phyloP scores from a whole-genome alignment of 1,140 invertebrate genomes.

The Amyelois transitella region DNA sequence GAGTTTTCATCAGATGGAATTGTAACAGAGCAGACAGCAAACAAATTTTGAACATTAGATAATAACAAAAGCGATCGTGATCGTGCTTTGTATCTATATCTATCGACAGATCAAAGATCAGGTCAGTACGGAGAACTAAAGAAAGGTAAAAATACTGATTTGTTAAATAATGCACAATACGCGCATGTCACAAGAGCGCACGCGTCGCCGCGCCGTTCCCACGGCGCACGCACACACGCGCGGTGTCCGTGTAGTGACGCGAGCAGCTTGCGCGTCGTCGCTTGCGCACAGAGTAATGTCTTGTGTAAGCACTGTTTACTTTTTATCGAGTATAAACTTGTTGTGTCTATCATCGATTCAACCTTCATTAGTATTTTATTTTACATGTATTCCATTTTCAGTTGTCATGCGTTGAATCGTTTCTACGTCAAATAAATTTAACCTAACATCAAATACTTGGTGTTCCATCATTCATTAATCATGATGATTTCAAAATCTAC shows the following conservation, averaged over 20 bases:
- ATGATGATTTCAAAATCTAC: too few species aligned
- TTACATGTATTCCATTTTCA: not conserved
- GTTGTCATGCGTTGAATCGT: not conserved
- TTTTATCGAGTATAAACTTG: conserved; percentile 12
- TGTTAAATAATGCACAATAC: conserved; percentile 61
- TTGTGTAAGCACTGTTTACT: not conserved
- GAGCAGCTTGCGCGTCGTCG: conserved; percentile 22
- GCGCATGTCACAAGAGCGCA: conserved; percentile 55
- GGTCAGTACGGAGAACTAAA: not conserved
- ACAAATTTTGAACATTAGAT: not conserved
- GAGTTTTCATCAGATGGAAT: too few species aligned
- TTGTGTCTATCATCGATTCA: conserved; percentile 9
- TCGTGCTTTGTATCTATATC: not conserved
- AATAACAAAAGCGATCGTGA: not conserved
- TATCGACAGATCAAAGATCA: not conserved
- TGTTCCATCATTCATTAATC: too few species aligned
- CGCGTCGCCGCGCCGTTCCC: conserved; percentile 59
- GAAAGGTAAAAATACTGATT: conserved; percentile 38
- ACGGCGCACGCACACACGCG: conserved; percentile 56
- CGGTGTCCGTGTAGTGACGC: conserved; percentile 23
- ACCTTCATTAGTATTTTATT: not conserved
- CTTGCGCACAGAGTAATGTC: conserved; percentile 36
- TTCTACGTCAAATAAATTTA: too few species aligned
- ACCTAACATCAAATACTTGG: too few species aligned
- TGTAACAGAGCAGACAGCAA: not conserved